Evolutionary conservation across 1,140 invertebrate genomes (phyloP).

Genomic region (Aphelenchoides fujianensis): DNA sequence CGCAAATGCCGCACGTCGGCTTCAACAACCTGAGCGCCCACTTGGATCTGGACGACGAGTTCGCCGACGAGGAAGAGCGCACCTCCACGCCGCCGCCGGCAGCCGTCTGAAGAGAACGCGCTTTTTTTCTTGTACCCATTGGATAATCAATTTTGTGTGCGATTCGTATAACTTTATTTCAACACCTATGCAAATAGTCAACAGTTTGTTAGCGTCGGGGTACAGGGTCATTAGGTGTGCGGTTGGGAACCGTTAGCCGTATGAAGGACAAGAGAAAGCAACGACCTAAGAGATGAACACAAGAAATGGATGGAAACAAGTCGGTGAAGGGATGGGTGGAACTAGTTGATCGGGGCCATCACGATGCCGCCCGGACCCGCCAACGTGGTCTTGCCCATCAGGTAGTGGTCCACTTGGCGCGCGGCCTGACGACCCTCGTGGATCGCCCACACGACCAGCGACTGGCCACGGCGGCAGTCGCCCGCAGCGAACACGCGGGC

Average conservation of each 20-base stretch:
- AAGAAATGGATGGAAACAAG: too few species aligned
- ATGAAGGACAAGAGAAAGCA: not conserved
- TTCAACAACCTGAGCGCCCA: slow-evolving; percentile 20
- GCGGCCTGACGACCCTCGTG: slow-evolving; percentile 93
- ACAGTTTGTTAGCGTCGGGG: too few species aligned
- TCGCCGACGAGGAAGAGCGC: not conserved
- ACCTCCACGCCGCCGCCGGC: not conserved
- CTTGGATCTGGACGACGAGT: slow-evolving; percentile 8
- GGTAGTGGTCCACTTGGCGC: slow-evolving; percentile 81
- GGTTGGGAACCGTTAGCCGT: not conserved
- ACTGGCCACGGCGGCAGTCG: slow-evolving; percentile 94
- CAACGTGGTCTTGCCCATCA: slow-evolving; percentile 74
- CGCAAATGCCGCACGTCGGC: slow-evolving; percentile 7
- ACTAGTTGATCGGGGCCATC: slow-evolving; percentile 32
- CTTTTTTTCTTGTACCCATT: not conserved
- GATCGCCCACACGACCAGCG: slow-evolving; percentile 96
- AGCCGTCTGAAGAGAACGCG: not conserved
- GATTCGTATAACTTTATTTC: too few species aligned
- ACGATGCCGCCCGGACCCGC: slow-evolving; percentile 69
- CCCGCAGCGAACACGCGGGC: slow-evolving; percentile 90
- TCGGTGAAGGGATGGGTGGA: too few species aligned
- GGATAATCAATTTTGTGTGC: too few species aligned
- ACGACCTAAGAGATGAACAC: not conserved
- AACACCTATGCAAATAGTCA: too few species aligned
- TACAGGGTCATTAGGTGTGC: too few species aligned